Conservation (phyloP, 1,140 invertebrate genomes). For the Lasioglossum baleicum region DNA sequence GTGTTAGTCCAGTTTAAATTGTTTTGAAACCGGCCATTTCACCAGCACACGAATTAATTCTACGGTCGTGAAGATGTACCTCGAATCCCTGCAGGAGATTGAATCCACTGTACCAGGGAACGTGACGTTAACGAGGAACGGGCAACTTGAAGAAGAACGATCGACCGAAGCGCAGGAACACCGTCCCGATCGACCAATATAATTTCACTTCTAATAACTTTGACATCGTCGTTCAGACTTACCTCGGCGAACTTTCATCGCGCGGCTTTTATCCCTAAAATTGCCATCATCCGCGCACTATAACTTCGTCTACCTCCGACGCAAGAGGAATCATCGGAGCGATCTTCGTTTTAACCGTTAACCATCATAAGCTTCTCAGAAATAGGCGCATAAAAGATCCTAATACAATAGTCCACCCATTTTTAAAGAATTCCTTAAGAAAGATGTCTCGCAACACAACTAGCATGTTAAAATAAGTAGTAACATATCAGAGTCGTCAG, state of each 20-base stretch:
- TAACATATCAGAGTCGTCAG: too few species aligned
- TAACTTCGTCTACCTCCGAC: neutral
- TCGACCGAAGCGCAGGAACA: neutral
- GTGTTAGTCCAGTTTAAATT: neutral
- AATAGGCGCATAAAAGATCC: too few species aligned
- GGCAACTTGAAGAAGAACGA: constrained; percentile 19
- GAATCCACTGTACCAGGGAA: neutral
- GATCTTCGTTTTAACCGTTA: too few species aligned
- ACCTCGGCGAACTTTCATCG: neutral
- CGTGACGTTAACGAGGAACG: constrained; percentile 3
- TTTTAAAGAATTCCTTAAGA: too few species aligned
- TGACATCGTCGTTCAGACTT: constrained; percentile 3
- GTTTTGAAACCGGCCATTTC: neutral
- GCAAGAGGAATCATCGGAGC: too few species aligned
- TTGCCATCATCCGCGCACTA: neutral
- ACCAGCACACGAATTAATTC: neutral
- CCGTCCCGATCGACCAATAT: neutral
- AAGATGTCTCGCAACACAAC: too few species aligned
- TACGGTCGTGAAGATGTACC: neutral
- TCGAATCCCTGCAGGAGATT: neutral
- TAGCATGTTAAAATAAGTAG: too few species aligned
- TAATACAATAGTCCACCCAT: too few species aligned
- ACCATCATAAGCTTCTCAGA: too few species aligned
- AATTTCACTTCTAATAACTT: constrained; percentile 4
- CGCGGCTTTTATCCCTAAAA: neutral